Evolutionary conservation across 2,113 vertebrate species (phyloP).

Genomic region (Sterrhoptilus dennistouni): DNA sequence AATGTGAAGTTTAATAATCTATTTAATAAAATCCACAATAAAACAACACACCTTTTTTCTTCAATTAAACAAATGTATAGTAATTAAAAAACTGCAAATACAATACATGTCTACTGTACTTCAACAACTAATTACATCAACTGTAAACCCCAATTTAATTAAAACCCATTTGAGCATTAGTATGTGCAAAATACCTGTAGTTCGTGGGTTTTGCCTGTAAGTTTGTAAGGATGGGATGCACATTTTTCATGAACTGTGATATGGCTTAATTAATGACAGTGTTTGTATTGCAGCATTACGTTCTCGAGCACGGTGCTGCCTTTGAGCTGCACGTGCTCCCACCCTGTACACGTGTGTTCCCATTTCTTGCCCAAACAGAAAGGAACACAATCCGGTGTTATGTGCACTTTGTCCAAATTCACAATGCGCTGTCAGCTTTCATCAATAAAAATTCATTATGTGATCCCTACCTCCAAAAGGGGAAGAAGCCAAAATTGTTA

Average conservation of each 20-base stretch:
- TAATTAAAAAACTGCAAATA: slow-evolving; percentile 75
- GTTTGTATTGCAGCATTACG: slow-evolving; percentile 30
- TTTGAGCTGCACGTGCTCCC: background rate
- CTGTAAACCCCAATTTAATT: slow-evolving; percentile 66
- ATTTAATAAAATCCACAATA: slow-evolving; percentile 76
- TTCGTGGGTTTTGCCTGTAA: slow-evolving; percentile 10
- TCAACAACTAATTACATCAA: slow-evolving; percentile 67
- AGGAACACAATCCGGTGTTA: background rate
- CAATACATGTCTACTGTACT: slow-evolving; percentile 68
- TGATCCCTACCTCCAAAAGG: background rate
- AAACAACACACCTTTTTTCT: slow-evolving; percentile 68
- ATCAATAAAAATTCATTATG: background rate
- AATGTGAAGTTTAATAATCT: slow-evolving; percentile 56
- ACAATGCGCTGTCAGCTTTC: slow-evolving; percentile 31
- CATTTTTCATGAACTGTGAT: slow-evolving; percentile 54
- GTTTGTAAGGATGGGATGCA: slow-evolving; percentile 46
- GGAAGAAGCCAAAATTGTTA: background rate
- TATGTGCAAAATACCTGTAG: slow-evolving; percentile 74
- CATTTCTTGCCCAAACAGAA: slow-evolving; percentile 14
- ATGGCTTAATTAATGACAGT: slow-evolving; percentile 72
- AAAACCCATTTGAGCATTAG: slow-evolving; percentile 65
- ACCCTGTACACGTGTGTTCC: background rate
- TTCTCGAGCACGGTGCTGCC: slow-evolving; percentile 9
- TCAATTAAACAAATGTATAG: slow-evolving; percentile 76
- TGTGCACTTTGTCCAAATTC: background rate